Base-by-base conservation (phyloP, 2,888 invertebrate genomes). In the Hemicrepidius hirtus region DNA sequence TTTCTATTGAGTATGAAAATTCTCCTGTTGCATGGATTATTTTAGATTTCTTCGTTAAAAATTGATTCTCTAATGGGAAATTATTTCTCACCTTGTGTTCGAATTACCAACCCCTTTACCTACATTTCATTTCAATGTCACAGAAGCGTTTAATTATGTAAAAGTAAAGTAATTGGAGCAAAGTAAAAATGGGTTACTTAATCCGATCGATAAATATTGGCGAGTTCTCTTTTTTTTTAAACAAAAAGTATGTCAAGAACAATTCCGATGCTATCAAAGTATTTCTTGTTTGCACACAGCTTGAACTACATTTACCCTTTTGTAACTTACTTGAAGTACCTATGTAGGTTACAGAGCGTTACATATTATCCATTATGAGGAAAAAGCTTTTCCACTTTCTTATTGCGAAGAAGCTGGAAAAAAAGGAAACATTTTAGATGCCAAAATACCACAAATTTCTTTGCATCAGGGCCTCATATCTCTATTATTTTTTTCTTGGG, bases 171-270 rank as follows among this genome's bases (percentile, higher is more conserved):
- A 46, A 9, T 18, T 46, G 9, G 46, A 46, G 46, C 46, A 18
- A 37, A 57, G 10, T 32, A 18, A 55, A 55, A 13, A 55, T 55
- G 55, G 55, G 32, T 13, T 55, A 55, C 16, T 32, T 55, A 32
- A 35, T 9, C 16, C 18, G 37, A n/a, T 57, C 57, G 32, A 46
- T 46, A 46, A 32, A n/a, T 63, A 46, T 62, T 46, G 46, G 46
- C 28, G 13, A 5, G 9, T 44, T 63, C 32, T 63, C 46, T 10
- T 13, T 1, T n/a, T n/a, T n/a, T n/a, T n/a, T n/a, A n/a, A n/a
- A n/a, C n/a, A n/a, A n/a, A n/a, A 63, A 63, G 20, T 63, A 10
- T 63, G 62, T 63, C 62, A 63, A 63, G 62, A 63, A 63, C 62
- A 63, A 46, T 12, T 18, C 46, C 46, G 62, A 63, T 63, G 62